These are phyloP conservation scores for Micropterix aruncella DNA, from an alignment of 2,888 invertebrate species.

Conservation along the genomic window DNA sequence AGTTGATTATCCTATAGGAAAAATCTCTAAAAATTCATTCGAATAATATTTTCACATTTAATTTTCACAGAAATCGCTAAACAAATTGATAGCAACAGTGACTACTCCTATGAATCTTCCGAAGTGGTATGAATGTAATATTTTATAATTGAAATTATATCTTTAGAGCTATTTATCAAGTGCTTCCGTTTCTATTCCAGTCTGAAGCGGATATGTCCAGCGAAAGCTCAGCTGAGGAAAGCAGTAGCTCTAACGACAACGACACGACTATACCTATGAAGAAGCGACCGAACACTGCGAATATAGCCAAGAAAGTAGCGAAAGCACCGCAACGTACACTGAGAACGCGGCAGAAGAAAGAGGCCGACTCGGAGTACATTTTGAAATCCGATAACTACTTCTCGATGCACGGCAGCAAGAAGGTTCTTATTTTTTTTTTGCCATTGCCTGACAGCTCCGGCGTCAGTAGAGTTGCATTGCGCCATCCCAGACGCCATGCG, in stretches of 20 bases:
- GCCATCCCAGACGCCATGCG: no score
- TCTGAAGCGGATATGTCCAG: slow-evolving; percentile 2
- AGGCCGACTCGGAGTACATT: slow-evolving; percentile 34
- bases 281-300: slow-evolving; percentile 15
- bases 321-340: slow-evolving; percentile 18
- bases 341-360: slow-evolving; percentile 16
- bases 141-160: no score
- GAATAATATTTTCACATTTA: no score
- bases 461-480: no score
- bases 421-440: slow-evolving; percentile 23
- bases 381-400: slow-evolving; percentile 58
- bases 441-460: no score
- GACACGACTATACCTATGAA: slow-evolving; percentile 3
- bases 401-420: slow-evolving; percentile 44
- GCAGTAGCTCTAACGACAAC: not conserved
- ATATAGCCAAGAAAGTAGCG: slow-evolving; percentile 17
- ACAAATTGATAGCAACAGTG: slow-evolving; percentile 1
- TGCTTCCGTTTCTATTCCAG: no score
- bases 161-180: no score
- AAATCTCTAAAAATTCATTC: no score
- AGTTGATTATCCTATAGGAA: no score
- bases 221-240: not conserved
- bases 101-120: not conserved
- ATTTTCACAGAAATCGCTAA: not conserved
- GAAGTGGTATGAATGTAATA: slow-evolving; percentile 2